Evolutionary conservation across 2,113 vertebrate genomes (phyloP).

Genomic region (Pluvianellus socialis): DNA sequence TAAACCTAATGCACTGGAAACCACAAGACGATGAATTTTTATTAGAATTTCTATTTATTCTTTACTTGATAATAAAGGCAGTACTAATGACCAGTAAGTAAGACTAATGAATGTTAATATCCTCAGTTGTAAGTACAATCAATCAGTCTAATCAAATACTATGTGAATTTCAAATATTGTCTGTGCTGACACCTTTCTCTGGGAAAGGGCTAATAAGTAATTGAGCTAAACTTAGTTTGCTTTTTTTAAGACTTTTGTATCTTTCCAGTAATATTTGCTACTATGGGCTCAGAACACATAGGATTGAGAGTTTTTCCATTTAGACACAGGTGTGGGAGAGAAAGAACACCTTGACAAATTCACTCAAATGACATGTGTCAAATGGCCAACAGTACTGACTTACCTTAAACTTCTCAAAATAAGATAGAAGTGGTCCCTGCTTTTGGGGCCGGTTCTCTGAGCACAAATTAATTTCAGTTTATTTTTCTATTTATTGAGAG

Average conservation of each 20-base stretch:
- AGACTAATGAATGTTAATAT: conserved; percentile 77
- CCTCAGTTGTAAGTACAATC: conserved; percentile 72
- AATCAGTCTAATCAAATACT: conserved; percentile 83
- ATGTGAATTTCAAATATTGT: conserved; percentile 73
- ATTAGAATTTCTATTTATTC: conserved; percentile 86
- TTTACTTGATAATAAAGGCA: conserved; percentile 81
- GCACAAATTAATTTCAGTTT: background rate
- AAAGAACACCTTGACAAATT: background rate
- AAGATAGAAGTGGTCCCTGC: background rate
- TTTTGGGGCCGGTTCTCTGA: background rate
- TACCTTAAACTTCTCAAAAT: background rate
- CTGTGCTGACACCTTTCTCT: conserved; percentile 53
- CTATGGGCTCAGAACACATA: background rate
- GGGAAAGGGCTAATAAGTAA: conserved; percentile 63
- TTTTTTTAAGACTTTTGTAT: background rate
- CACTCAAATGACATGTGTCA: background rate
- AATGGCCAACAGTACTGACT: background rate
- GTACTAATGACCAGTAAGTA: conserved; percentile 78
- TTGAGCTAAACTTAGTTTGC: conserved; percentile 23
- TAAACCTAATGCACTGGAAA: conserved; percentile 76
- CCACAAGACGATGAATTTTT: conserved; percentile 80
- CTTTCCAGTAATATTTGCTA: background rate
- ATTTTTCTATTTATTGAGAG: background rate
- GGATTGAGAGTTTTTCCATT: background rate
- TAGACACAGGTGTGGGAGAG: background rate